phyloP scores from a whole-genome alignment of 1,140 invertebrate genomes.

The Plectrocnemia conspersa region DNA sequence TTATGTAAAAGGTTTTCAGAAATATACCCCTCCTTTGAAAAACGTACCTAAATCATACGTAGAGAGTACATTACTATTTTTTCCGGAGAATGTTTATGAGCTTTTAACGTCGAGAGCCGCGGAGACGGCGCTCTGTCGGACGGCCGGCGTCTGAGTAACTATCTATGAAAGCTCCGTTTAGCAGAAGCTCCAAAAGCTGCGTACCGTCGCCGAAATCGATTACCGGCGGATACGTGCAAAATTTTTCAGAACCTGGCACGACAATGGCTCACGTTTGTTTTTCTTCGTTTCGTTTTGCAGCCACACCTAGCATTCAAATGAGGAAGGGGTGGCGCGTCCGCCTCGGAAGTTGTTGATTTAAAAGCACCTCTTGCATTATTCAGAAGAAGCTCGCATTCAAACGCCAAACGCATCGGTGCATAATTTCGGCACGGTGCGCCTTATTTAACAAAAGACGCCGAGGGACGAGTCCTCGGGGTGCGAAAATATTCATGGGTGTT shows the following conservation, averaged over 20 bases:
- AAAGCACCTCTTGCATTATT: slow-evolving; percentile 19
- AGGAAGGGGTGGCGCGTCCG: slow-evolving; percentile 9
- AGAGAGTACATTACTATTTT: too few species aligned
- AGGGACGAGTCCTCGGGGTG: neutral
- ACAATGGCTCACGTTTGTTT: neutral
- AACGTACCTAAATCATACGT: too few species aligned
- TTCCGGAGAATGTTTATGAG: too few species aligned
- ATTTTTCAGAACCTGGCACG: neutral
- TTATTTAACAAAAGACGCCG: slow-evolving; percentile 4
- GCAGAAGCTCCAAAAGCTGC: too few species aligned
- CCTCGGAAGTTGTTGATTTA: slow-evolving; percentile 26
- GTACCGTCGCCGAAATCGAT: too few species aligned
- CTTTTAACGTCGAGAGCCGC: too few species aligned
- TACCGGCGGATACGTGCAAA: too few species aligned
- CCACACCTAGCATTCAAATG: slow-evolving; percentile 22
- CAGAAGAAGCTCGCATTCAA: slow-evolving; percentile 7
- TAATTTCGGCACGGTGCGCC: slow-evolving; percentile 1
- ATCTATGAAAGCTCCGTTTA: too few species aligned
- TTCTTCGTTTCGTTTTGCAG: neutral
- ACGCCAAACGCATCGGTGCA: slow-evolving; percentile 6
- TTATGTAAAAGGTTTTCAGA: too few species aligned
- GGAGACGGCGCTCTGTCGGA: too few species aligned
- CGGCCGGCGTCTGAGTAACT: too few species aligned
- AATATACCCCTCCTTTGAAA: too few species aligned
- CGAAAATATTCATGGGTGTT: neutral